Evolutionary conservation across 2,888 invertebrate genomes (phyloP).

Genomic region (Pseudococcus viburni): DNA sequence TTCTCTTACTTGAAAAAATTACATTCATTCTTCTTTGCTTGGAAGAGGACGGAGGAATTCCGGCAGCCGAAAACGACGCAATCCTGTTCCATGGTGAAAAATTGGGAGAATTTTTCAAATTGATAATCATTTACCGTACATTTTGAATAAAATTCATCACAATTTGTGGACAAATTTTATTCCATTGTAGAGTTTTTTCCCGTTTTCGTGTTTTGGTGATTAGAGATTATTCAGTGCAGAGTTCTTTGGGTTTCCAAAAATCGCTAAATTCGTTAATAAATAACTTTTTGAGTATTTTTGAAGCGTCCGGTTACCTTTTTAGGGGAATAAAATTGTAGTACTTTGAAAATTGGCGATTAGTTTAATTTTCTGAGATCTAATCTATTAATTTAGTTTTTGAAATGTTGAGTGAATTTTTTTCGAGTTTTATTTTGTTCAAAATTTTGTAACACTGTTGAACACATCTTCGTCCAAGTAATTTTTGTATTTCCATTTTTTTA

Average conservation of each 20-base stretch:
- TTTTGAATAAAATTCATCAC: background rate
- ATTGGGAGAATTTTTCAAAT: background rate
- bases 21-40: conserved; percentile 53
- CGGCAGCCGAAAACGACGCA: conserved; percentile 57
- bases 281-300: background rate
- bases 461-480: background rate
- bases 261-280: background rate
- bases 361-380: background rate
- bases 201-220: background rate
- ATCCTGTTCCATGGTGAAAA: conserved; percentile 25
- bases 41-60: conserved; percentile 10
- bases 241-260: background rate
- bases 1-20: conserved; percentile 56
- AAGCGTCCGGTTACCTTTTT: background rate
- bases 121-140: background rate
- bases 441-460: background rate
- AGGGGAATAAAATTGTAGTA: background rate
- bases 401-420: too few species aligned
- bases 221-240: background rate
- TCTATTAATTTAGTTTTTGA: background rate
- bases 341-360: background rate
- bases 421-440: too few species aligned
- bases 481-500: too few species aligned
- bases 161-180: background rate
- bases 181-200: background rate